Base-by-base conservation (phyloP, 1,140 invertebrate genomes). In the Adelges cooleyi region DNA sequence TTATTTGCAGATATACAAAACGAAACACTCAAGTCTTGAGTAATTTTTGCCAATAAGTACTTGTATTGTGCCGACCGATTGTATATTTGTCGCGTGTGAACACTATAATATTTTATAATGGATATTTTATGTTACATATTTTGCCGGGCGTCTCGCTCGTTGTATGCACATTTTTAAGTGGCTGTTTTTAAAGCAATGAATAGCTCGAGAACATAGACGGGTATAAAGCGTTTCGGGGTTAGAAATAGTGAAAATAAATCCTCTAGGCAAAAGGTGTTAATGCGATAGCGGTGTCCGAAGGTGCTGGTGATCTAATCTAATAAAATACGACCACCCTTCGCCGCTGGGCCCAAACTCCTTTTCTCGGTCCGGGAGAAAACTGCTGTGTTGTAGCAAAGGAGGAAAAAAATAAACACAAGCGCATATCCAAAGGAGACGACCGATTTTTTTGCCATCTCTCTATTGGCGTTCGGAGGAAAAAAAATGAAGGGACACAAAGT, bases 401-500 rank as follows among this genome's bases (percentile, higher is more conserved):
- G 40, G 15, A 17, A 25, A 27, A 25, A 59, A 44, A 42, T 44
- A 44, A 51, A 59, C 22, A n/a, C 23, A 44, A 44, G 42, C 23
- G 42, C 53, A 44, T 62, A 62, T 4, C 25, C 5, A 33, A 25
- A 56, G 6, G 15, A 25, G 38, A 17, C 22, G 22, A 29, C 23
- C 18, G 46, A 46, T 46, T 62, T 38, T 44, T 22, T 38, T 22
- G 18, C n/a, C n/a, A n/a, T n/a, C n/a, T n/a, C 25, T 33, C 17
- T 62, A 8, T 62, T 62, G 25, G 36, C 38, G 22, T 42, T 42
- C 17, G 51, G 17, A 50, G 8, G 8, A 56, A 53, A 42, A 56
- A 56, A 44, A 42, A 56, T 56, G 53, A 56, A 56, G n/a, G 15
- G 25, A 62, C 42, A 44, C 53, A 48, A 29, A 59, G 29, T 40